Evolutionary conservation across 2,888 invertebrate species (phyloP), one percentile per base, ranked within the genome.

Genomic region (Agrenia bidenticulata): DNA sequence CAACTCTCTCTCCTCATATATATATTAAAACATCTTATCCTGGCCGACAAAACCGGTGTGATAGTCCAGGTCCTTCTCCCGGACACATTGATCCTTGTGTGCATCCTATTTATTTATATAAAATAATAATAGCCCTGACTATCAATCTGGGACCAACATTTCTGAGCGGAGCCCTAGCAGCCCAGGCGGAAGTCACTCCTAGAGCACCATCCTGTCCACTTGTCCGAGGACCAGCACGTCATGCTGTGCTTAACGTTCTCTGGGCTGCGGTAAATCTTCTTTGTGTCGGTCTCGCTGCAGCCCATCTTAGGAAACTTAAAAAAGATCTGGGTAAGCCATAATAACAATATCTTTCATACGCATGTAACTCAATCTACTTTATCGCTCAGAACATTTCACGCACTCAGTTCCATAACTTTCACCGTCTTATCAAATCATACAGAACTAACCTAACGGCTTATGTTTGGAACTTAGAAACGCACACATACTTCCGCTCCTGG

Each of bases 231-330:
- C 90, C 92, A 64, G 89, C 91, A 77, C 85, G 92, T 72, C 92
- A 93, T 83, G 92, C 93, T 81, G 90, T 94, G 67, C 87, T 94
- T 75, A 93, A 93, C 81, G 89, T 91, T 60, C 84, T 94, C 45
- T 94, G 93, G 94, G 92, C 93, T 77, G 86, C 89, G 73, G 90
- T 93, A 77, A 90, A 94, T 81, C 85, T 91, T 67, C 88, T 92
- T 77, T 93, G 93, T 81, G 88, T 93, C 59, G 85, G 87, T 58
- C 84, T 93, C 71, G 92, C 93, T 63, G 85, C 90, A 70, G 89
- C 90, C 81, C 92, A 92, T 80, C 85, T 94, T 77, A 84, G 88
- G 69, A 82, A 82, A 79, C 85, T 94, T 72, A 90, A 91, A 81
- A 83, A 89, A 72, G 90, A 90, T 79, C 84, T 90, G 66, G 72